Conservation (phyloP, 1,140 invertebrate species). For the Holcopasites calliopsidis region DNA sequence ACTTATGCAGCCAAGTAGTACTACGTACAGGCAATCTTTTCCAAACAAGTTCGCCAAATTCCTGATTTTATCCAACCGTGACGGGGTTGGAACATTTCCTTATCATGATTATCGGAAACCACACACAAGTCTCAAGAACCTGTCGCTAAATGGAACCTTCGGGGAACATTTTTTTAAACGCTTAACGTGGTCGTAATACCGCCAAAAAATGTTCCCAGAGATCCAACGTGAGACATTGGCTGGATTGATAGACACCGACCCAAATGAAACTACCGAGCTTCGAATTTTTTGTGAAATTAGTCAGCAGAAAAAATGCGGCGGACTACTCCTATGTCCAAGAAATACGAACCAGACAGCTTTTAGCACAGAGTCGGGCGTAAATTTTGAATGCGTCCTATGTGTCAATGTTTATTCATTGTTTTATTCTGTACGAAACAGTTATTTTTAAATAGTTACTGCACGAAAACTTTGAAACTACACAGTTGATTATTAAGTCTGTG, state of each 20-base stretch:
- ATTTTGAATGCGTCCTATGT: no score
- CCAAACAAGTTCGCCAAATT: no score
- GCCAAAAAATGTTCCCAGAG: neutral
- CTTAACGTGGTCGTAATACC: constrained; percentile 1
- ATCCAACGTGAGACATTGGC: neutral
- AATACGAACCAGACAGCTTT: neutral
- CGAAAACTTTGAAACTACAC: no score
- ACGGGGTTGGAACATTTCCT: neutral
- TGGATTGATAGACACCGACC: neutral
- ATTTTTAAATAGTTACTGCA: no score
- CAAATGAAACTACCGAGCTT: neutral
- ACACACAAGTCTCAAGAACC: neutral
- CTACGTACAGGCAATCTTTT: neutral
- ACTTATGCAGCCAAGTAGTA: no score
- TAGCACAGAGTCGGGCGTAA: no score
- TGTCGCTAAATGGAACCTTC: neutral
- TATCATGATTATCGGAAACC: no score
- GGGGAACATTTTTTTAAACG: neutral
- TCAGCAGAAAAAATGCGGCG: neutral
- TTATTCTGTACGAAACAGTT: no score
- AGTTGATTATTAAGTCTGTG: no score
- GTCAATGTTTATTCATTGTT: no score
- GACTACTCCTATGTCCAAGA: neutral
- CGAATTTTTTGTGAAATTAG: neutral
- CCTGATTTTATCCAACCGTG: neutral